Percentiles rank a stretch among this genome's conserved stretches.
These are phyloP conservation scores for Lanius collurio DNA, from an alignment of 2,113 vertebrate genomes.

Conservation along the genomic window DNA sequence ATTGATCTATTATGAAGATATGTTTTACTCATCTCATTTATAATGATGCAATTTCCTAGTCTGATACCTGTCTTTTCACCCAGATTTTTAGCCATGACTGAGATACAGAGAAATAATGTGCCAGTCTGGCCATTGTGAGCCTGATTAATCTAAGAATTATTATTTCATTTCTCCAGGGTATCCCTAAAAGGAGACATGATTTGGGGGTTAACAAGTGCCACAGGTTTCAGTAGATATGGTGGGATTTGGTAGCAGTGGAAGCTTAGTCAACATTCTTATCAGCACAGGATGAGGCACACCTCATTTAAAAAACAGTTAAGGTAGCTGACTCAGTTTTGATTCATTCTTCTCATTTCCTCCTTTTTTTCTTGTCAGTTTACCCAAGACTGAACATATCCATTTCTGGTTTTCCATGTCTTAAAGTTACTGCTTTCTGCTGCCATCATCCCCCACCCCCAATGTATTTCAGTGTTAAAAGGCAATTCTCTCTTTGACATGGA, in stretches of 20 bases:
- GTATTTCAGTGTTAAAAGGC: not conserved
- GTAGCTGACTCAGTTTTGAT: conserved; percentile 7
- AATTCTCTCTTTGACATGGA: not conserved
- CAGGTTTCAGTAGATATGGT: not conserved
- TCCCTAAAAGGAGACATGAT: not conserved
- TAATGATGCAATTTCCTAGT: not conserved
- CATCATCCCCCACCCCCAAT: not conserved
- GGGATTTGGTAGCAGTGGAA: not conserved
- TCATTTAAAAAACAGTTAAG: not conserved
- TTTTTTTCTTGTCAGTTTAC: not conserved
- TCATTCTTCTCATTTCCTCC: not conserved
- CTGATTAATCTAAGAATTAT: not conserved
- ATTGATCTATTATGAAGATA: not conserved
- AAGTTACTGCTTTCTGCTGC: not conserved
- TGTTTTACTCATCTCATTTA: not conserved
- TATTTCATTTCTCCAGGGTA: not conserved
- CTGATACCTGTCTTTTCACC: not conserved
- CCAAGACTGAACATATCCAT: not conserved
- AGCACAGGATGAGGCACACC: not conserved
- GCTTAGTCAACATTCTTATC: not conserved
- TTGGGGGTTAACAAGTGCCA: not conserved
- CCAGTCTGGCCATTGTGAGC: not conserved
- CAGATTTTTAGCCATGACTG: not conserved
- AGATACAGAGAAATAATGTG: not conserved
- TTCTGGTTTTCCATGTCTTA: not conserved